phyloP scores from a whole-genome alignment of 2,797 vertebrate species.

The Argyrosomus regius region DNA sequence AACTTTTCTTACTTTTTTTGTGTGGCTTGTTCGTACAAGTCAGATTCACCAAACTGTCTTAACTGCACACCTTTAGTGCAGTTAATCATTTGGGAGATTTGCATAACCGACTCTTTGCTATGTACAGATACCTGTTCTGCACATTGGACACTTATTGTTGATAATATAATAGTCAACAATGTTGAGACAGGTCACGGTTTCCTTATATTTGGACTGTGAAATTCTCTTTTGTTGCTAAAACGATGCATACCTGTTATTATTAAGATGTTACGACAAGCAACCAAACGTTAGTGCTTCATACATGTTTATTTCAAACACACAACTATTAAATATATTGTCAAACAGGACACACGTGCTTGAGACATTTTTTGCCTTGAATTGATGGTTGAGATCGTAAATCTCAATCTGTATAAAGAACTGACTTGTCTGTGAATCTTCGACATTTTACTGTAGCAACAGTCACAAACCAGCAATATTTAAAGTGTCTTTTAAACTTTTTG shows the following conservation, averaged over 20 bases:
- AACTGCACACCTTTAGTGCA: not conserved
- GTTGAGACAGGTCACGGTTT: not conserved
- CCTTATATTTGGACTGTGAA: slow-evolving; percentile 14
- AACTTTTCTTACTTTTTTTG: not conserved
- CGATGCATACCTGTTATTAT: slow-evolving; percentile 1
- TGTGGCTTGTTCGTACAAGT: not conserved
- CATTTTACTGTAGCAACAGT: slow-evolving; percentile 15
- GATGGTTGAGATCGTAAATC: slow-evolving; percentile 28
- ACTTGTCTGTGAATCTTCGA: slow-evolving; percentile 10
- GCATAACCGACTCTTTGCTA: not conserved
- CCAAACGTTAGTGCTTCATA: slow-evolving; percentile 4
- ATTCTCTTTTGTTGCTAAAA: not conserved
- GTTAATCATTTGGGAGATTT: not conserved
- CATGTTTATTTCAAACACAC: slow-evolving; percentile 16
- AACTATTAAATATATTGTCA: slow-evolving; percentile 25
- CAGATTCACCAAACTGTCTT: not conserved
- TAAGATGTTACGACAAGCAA: slow-evolving; percentile 5
- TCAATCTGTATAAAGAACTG: slow-evolving; percentile 3
- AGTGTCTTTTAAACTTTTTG: not conserved
- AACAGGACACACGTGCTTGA: slow-evolving; percentile 1
- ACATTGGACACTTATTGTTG: slow-evolving; percentile 9
- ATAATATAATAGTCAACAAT: not conserved
- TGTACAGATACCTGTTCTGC: not conserved
- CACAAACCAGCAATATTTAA: slow-evolving; percentile 5
- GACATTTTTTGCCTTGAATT: slow-evolving; percentile 18